A percentile compares a stretch with the other conserved stretches of the same genome.
These are phyloP conservation scores for Apamea monoglypha DNA, from an alignment of 2,888 invertebrate genomes.

Conservation along the genomic window DNA sequence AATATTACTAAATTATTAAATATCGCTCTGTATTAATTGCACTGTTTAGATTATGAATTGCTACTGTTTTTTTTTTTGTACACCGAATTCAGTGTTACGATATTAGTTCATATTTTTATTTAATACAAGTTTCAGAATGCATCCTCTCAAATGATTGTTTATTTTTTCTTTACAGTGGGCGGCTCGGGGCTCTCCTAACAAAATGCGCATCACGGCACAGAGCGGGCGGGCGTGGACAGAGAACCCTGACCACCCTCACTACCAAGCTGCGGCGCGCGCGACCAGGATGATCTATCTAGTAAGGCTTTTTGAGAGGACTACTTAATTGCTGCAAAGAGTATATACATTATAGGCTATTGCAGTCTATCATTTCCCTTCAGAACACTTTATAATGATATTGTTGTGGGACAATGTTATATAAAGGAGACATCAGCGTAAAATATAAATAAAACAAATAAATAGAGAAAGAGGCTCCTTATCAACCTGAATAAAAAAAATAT, in stretches of 20 bases:
- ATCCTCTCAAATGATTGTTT: background rate
- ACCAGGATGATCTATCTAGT: conserved; percentile 95
- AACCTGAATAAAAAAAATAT: background rate
- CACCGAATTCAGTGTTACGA: background rate
- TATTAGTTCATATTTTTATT: background rate
- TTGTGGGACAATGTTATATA: background rate
- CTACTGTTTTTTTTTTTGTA: background rate
- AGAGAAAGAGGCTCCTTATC: background rate
- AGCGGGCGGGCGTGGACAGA: conserved; percentile 98
- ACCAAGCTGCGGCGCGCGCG: conserved; percentile 95
- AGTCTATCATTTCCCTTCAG: background rate
- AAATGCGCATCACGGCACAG: conserved; percentile 94
- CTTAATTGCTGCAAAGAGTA: background rate
- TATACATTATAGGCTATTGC: background rate
- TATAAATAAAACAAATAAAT: no score
- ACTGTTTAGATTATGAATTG: background rate
- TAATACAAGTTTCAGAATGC: background rate
- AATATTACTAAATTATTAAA: background rate
- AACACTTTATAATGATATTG: background rate
- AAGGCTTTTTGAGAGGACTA: conserved; percentile 12
- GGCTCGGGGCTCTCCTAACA: conserved; percentile 95
- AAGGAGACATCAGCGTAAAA: background rate
- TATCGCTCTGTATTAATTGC: background rate
- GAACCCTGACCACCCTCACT: conserved; percentile 97
- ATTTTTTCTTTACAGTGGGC: conserved; percentile 91